phyloP scores from a whole-genome alignment of 2,888 invertebrate genomes.

The Dryococelus australis region DNA sequence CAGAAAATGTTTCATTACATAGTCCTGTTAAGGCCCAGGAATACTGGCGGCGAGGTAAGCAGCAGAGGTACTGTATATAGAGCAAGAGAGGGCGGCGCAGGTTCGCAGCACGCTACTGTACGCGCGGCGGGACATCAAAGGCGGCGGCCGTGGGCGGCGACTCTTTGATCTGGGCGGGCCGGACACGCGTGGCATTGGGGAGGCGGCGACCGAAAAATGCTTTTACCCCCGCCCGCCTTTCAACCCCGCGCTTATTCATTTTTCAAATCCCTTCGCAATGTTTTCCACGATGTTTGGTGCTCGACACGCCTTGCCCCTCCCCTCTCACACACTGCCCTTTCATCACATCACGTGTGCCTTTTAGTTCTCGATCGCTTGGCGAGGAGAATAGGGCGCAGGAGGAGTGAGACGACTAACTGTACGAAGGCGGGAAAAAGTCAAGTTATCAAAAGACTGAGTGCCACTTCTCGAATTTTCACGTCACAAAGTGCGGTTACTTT shows the following conservation, averaged over 20 bases:
- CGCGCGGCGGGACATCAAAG: not conserved
- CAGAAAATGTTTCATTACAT: too few species aligned
- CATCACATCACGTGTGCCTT: too few species aligned
- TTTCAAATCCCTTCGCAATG: not conserved
- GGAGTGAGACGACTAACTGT: too few species aligned
- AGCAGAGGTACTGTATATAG: too few species aligned
- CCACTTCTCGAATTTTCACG: too few species aligned
- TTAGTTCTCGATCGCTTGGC: too few species aligned
- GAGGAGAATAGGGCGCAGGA: too few species aligned
- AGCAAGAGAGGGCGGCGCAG: not conserved
- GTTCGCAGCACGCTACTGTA: not conserved
- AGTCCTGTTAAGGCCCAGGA: too few species aligned
- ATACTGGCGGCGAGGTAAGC: too few species aligned
- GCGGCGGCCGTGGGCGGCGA: not conserved
- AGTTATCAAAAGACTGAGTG: too few species aligned
- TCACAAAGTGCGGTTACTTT: too few species aligned
- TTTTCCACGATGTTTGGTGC: slow-evolving; percentile 16
- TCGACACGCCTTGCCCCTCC: not conserved
- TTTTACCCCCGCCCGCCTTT: not conserved
- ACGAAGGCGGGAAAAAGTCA: too few species aligned
- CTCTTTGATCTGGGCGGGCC: slow-evolving; percentile 1
- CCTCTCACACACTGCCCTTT: not conserved
- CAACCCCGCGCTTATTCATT: not conserved
- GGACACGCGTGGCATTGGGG: not conserved
- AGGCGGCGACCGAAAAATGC: not conserved